Evolutionary conservation across 2,113 vertebrate species (phyloP).

Genomic region (Dendrocopos noguchii): DNA sequence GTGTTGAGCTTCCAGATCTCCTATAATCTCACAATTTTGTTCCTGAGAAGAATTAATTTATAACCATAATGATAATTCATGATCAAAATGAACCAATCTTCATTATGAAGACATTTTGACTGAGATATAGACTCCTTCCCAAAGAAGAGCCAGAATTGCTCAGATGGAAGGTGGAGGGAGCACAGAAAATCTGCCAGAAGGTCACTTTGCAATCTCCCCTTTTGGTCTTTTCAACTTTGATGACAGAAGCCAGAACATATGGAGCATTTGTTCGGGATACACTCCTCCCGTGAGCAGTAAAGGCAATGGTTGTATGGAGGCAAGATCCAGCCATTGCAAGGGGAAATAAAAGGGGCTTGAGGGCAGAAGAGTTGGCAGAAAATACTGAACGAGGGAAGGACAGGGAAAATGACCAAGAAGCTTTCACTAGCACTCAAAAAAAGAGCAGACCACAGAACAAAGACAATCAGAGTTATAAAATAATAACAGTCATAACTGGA

Average conservation of each 20-base stretch:
- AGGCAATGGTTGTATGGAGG: neutral
- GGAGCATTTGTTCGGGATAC: neutral
- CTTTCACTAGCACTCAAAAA: neutral
- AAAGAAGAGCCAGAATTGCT: neutral
- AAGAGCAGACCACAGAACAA: neutral
- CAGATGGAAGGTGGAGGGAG: neutral
- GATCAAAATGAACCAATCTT: neutral
- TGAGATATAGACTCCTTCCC: neutral
- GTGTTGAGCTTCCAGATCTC: neutral
- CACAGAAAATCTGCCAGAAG: neutral
- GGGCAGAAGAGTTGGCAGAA: neutral
- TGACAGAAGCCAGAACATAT: neutral
- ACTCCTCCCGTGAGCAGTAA: neutral
- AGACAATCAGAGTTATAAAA: neutral
- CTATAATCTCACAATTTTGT: neutral
- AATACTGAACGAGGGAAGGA: neutral
- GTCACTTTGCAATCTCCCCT: neutral
- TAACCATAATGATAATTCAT: neutral
- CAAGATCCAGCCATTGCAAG: neutral
- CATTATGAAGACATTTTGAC: neutral
- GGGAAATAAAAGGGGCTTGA: neutral
- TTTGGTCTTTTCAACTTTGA: neutral
- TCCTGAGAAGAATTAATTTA: neutral
- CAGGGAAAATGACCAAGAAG: neutral
- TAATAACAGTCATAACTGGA: neutral